Conservation (phyloP, 2,113 vertebrate genomes). For the Fulica atra region DNA sequence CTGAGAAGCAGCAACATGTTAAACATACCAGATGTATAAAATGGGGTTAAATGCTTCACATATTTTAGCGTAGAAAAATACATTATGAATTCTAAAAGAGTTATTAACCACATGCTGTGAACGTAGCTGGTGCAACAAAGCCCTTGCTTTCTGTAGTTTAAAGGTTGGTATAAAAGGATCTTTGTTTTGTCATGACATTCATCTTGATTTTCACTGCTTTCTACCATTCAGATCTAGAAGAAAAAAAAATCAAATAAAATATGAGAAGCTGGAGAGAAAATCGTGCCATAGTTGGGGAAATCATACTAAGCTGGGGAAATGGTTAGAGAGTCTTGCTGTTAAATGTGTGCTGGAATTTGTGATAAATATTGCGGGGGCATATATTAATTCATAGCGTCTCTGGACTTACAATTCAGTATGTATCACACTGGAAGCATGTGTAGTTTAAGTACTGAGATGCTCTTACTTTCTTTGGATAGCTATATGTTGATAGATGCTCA, state of each 20-base stretch:
- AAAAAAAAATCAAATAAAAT: neutral
- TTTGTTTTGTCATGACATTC: conserved; percentile 15
- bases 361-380: neutral
- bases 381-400: neutral
- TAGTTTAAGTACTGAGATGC: neutral
- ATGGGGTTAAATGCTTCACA: conserved; percentile 53
- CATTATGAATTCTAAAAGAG: conserved; percentile 12
- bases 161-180: conserved; percentile 4
- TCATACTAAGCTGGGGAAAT: neutral
- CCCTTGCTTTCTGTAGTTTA: neutral
- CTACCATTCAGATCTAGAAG: neutral
- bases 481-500: neutral
- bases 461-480: neutral
- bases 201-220: conserved; percentile 16
- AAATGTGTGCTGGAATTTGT: fast-evolving
- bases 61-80: conserved; percentile 46
- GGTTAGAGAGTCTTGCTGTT: neutral
- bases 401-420: neutral
- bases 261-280: neutral
- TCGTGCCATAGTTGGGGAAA: neutral
- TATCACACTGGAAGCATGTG: neutral
- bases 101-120: conserved; percentile 9
- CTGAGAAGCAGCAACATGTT: conserved; percentile 2
- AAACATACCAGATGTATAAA: conserved; percentile 28
- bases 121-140: conserved; percentile 16